Conservation (phyloP, 2,888 invertebrate species). For the Andrena chrysosceles region DNA sequence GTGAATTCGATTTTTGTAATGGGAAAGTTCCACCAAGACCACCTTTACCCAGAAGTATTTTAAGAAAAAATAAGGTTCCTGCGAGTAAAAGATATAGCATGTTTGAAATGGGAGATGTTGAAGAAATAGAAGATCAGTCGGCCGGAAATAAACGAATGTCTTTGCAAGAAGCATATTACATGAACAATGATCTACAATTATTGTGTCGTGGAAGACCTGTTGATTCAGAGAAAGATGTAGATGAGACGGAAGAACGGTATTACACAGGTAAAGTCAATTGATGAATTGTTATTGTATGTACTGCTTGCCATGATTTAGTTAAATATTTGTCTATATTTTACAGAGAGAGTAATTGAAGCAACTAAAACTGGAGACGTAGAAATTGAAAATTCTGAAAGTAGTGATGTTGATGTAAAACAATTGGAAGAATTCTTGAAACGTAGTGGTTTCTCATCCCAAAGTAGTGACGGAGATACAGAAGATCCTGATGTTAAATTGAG, state of each 20-base stretch:
- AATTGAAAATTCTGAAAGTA: slow-evolving; percentile 80
- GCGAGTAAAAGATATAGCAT: slow-evolving; percentile 89
- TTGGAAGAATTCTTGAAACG: slow-evolving; percentile 90
- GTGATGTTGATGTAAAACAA: slow-evolving; percentile 89
- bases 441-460: slow-evolving; percentile 88
- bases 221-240: slow-evolving; percentile 84
- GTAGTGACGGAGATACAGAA: slow-evolving; percentile 89
- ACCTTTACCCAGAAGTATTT: slow-evolving; percentile 90
- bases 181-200: slow-evolving; percentile 84
- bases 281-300: neutral
- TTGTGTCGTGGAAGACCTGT: slow-evolving; percentile 75
- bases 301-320: neutral
- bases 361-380: slow-evolving; percentile 72
- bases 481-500: slow-evolving; percentile 90
- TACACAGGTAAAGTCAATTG: slow-evolving; percentile 71
- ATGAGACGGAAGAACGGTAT: slow-evolving; percentile 82
- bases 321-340: neutral
- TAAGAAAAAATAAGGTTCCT: slow-evolving; percentile 86
- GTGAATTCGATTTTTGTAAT: slow-evolving; percentile 82
- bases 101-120: slow-evolving; percentile 90
- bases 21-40: slow-evolving; percentile 89
- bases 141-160: slow-evolving; percentile 89
- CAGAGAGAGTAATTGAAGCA: slow-evolving; percentile 78
- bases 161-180: slow-evolving; percentile 91
- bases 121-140: slow-evolving; percentile 85